Percentiles rank a stretch among this genome's conserved stretches.
These are phyloP conservation scores for Catocala sponsa DNA, from an alignment of 2,888 invertebrate genomes.

Conservation along the genomic window DNA sequence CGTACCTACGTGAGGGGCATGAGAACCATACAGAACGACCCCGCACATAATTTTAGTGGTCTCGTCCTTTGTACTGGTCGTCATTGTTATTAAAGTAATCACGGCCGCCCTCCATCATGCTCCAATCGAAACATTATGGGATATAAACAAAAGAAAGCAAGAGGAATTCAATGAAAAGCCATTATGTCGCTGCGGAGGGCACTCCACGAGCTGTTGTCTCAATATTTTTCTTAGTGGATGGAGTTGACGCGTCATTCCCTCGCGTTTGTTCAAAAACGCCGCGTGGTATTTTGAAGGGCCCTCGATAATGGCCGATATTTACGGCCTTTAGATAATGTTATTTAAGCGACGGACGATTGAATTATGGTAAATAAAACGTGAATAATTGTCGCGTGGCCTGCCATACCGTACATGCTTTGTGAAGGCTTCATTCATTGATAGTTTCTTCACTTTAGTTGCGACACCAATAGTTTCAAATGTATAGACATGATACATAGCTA, in stretches of 20 bases:
- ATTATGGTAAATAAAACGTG: slow-evolving; percentile 77
- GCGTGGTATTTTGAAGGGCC: slow-evolving; percentile 84
- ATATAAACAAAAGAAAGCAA: slow-evolving; percentile 87
- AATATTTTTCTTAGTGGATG: slow-evolving; percentile 86
- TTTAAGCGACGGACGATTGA: slow-evolving; percentile 75
- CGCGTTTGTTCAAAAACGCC: slow-evolving; percentile 80
- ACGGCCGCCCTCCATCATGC: slow-evolving; percentile 83
- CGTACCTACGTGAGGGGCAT: slow-evolving; percentile 81
- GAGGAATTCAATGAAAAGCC: slow-evolving; percentile 87
- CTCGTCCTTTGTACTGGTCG: slow-evolving; percentile 82
- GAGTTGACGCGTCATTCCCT: slow-evolving; percentile 85
- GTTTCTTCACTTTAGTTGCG: slow-evolving; percentile 2
- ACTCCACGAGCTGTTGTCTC: slow-evolving; percentile 83
- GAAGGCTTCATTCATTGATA: slow-evolving; percentile 35
- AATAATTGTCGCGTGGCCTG: slow-evolving; percentile 66
- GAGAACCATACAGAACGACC: slow-evolving; percentile 78
- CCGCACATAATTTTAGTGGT: slow-evolving; percentile 82
- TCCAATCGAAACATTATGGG: slow-evolving; percentile 87
- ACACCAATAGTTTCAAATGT: neutral
- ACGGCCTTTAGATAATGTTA: slow-evolving; percentile 84
- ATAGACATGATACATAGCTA: too few species aligned
- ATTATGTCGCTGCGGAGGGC: slow-evolving; percentile 84
- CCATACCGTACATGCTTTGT: slow-evolving; percentile 41
- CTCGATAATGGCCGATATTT: slow-evolving; percentile 86
- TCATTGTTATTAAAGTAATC: slow-evolving; percentile 88